Percentiles rank a stretch among this genome's conserved stretches.
Conservation (phyloP, 2,113 vertebrate species). For the Prunella himalayana region DNA sequence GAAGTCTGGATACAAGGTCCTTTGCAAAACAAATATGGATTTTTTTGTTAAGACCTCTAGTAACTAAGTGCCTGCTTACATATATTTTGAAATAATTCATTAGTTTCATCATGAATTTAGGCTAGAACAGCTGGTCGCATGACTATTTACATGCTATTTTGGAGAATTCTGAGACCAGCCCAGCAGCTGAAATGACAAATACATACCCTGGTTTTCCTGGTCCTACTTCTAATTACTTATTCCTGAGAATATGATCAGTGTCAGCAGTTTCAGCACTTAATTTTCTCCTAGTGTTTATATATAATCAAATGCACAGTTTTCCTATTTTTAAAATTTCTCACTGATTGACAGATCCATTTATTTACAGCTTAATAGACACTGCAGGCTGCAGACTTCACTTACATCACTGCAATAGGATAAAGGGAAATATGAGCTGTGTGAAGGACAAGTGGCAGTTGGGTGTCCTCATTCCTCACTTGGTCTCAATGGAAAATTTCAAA, state of each 20-base stretch:
- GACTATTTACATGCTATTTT: background rate
- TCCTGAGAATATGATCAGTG: background rate
- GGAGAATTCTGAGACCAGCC: background rate
- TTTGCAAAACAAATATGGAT: background rate
- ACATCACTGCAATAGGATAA: background rate
- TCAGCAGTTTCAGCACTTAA: background rate
- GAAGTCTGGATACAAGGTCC: background rate
- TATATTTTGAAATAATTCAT: background rate
- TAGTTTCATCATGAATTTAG: background rate
- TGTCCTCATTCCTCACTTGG: background rate
- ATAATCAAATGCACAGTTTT: background rate
- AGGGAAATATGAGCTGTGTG: background rate
- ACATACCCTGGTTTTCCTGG: background rate
- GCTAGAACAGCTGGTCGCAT: background rate
- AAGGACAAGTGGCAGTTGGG: background rate
- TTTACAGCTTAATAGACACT: background rate
- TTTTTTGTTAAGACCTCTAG: background rate
- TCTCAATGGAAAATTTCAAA: background rate
- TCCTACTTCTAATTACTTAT: background rate
- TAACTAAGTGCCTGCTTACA: background rate
- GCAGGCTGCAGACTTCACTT: background rate
- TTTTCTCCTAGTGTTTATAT: background rate
- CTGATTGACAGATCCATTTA: background rate
- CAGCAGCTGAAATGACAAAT: background rate
- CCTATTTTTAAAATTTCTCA: background rate